Evolutionary conservation across 2,113 vertebrate genomes (phyloP).

Genomic region (Pitta sordida): DNA sequence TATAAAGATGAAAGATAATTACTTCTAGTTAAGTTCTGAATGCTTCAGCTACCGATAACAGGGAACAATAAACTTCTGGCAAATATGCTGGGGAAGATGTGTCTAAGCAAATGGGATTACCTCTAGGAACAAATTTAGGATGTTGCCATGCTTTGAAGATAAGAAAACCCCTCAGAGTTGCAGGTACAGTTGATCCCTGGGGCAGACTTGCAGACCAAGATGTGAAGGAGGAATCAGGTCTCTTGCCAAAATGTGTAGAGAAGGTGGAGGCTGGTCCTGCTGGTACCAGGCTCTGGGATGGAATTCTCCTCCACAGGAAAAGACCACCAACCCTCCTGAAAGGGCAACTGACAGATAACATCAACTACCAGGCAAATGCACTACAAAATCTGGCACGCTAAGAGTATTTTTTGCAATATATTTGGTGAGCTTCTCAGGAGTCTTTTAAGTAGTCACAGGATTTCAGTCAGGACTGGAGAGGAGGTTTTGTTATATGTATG

Average conservation of each 20-base stretch:
- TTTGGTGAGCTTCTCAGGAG: background rate
- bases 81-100: background rate
- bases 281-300: background rate
- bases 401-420: background rate
- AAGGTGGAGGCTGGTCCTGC: background rate
- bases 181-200: background rate
- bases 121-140: background rate
- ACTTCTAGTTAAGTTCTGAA: background rate
- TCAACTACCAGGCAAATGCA: fast-evolving
- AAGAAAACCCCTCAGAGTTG: background rate
- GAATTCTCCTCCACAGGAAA: background rate
- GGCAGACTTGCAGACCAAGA: background rate
- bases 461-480: background rate
- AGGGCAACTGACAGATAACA: background rate
- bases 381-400: background rate
- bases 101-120: background rate
- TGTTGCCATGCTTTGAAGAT: background rate
- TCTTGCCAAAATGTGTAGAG: background rate
- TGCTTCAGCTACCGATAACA: background rate
- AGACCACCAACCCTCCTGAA: background rate
- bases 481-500: fast-evolving
- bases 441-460: background rate
- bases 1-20: slow-evolving; percentile 9
- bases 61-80: background rate
- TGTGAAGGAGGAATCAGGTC: background rate